Evolutionary conservation across 2,113 vertebrate species (phyloP).

Genomic region (Octodon degus): DNA sequence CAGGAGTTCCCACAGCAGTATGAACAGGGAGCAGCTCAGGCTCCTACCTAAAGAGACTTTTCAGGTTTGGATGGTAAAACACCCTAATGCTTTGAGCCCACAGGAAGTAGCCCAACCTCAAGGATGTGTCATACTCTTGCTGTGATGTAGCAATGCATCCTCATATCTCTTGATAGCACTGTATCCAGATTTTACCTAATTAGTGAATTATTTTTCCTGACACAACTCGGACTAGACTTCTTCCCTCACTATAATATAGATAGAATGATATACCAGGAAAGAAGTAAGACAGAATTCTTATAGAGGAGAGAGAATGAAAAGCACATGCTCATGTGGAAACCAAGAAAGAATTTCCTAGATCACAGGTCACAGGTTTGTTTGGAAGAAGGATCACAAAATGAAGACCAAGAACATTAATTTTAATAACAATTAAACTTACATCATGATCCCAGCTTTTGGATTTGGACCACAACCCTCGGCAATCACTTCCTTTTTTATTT

Average conservation of each 20-base stretch:
- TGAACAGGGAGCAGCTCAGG: neutral
- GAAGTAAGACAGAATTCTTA: neutral
- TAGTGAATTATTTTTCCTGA: conserved; percentile 35
- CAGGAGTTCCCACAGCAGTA: neutral
- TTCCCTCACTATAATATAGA: neutral
- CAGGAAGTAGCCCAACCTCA: neutral
- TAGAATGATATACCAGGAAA: neutral
- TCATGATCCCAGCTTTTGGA: neutral
- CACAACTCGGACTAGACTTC: neutral
- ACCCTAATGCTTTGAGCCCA: neutral
- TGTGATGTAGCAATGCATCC: neutral
- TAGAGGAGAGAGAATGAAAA: neutral
- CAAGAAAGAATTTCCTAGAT: neutral
- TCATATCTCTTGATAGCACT: neutral
- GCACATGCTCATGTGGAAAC: neutral
- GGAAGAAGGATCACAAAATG: neutral
- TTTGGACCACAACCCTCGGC: neutral
- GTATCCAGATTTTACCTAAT: neutral
- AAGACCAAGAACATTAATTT: neutral
- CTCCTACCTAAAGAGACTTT: neutral
- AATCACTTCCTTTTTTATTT: too few relatives aligned
- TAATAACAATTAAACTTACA: neutral
- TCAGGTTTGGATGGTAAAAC: neutral
- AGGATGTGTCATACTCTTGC: neutral
- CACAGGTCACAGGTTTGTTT: neutral